These are phyloP conservation scores for Alauda arvensis DNA, from an alignment of 2,797 vertebrate species.

Conservation along the genomic window DNA sequence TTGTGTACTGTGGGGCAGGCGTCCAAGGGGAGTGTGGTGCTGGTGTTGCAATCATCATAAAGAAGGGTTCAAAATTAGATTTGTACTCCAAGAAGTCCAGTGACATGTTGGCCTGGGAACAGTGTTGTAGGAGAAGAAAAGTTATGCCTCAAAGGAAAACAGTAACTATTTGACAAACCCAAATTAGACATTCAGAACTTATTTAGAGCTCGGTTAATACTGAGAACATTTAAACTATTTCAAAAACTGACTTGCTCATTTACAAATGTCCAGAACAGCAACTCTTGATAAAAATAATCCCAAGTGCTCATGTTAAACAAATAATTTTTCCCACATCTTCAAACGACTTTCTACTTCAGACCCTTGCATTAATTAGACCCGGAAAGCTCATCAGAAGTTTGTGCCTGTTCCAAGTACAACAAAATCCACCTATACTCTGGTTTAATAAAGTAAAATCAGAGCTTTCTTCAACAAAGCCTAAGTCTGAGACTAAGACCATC, in stretches of 20 bases:
- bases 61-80: slow-evolving; percentile 89
- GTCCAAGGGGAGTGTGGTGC: slow-evolving; percentile 96
- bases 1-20: slow-evolving; percentile 89
- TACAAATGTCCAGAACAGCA: not conserved
- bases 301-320: not conserved
- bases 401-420: not conserved
- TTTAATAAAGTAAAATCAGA: not conserved
- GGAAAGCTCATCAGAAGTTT: not conserved
- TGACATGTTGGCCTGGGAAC: slow-evolving; percentile 88
- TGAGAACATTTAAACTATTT: not conserved
- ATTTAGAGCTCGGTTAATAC: not conserved
- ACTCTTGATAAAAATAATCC: not conserved
- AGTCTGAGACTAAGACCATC: not conserved
- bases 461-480: not conserved
- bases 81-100: slow-evolving; percentile 91
- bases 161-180: not conserved
- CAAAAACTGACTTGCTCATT: not conserved
- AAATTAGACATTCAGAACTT: not conserved
- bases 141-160: not conserved
- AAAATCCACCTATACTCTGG: not conserved
- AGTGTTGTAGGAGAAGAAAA: not conserved
- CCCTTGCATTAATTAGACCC: not conserved
- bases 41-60: slow-evolving; percentile 96
- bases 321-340: not conserved
- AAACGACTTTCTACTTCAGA: not conserved